Evolutionary conservation across 2,888 invertebrate genomes (phyloP).

Genomic region (Axea sp.): DNA sequence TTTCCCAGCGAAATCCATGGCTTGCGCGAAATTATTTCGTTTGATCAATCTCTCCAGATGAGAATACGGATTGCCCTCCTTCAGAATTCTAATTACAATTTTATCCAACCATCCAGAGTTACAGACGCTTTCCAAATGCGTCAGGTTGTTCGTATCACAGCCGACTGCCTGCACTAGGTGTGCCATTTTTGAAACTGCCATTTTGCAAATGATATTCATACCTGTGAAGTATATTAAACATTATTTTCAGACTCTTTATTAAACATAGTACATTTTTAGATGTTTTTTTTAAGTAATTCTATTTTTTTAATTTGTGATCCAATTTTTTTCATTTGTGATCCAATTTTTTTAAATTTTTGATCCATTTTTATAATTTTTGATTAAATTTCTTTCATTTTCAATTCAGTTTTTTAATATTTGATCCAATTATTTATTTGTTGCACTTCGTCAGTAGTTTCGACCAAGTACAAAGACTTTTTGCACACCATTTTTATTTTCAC

Average conservation of each 20-base stretch:
- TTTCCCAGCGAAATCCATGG: slow-evolving; percentile 79
- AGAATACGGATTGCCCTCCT: slow-evolving; percentile 79
- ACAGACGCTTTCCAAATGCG: slow-evolving; percentile 74
- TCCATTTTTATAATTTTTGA: too few relatives aligned
- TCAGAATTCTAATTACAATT: slow-evolving; percentile 74
- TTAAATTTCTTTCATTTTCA: too few relatives aligned
- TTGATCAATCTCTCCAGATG: slow-evolving; percentile 79
- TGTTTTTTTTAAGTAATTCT: too few relatives aligned
- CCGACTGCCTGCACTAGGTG: slow-evolving; percentile 70
- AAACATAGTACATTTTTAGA: too few relatives aligned
- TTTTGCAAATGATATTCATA: slow-evolving; percentile 71
- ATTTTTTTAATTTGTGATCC: slow-evolving; percentile 13
- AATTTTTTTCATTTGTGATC: too few relatives aligned
- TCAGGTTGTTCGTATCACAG: slow-evolving; percentile 69
- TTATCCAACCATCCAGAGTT: slow-evolving; percentile 66
- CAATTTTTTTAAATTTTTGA: too few relatives aligned
- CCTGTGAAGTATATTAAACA: slow-evolving; percentile 61
- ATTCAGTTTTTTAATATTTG: too few relatives aligned
- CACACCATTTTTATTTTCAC: too few relatives aligned
- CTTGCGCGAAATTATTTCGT: slow-evolving; percentile 79
- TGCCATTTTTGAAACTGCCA: slow-evolving; percentile 69
- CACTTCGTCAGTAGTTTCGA: too few relatives aligned
- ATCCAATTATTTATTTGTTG: too few relatives aligned
- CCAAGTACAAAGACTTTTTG: too few relatives aligned
- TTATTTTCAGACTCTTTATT: too few relatives aligned